Evolutionary conservation across 2,888 invertebrate genomes (phyloP).

Genomic region (Sisyra terminalis): DNA sequence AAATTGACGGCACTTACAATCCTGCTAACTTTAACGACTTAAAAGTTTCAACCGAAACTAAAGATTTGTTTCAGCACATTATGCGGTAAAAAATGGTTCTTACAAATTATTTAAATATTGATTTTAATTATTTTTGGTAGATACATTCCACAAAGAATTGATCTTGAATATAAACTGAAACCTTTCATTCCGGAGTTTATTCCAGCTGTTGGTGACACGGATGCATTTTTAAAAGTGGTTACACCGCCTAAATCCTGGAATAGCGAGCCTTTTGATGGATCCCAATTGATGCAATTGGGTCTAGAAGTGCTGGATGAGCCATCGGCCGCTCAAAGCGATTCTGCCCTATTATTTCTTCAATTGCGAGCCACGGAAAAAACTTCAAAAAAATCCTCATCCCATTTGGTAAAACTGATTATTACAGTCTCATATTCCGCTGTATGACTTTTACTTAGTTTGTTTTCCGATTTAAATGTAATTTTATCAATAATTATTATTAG

Average conservation of each 20-base stretch:
- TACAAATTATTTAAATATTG: neutral
- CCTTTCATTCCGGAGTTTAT: conserved; percentile 95
- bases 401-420: too few species aligned
- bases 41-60: conserved; percentile 66
- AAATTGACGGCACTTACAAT: conserved; percentile 46
- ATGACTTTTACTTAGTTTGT: too few species aligned
- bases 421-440: too few species aligned
- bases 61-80: conserved; percentile 86
- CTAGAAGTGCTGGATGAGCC: conserved; percentile 86
- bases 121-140: conserved; percentile 31
- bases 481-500: too few species aligned
- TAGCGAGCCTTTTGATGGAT: conserved; percentile 17
- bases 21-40: conserved; percentile 71
- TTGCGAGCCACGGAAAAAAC: conserved; percentile 52
- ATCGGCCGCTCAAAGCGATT: conserved; percentile 85
- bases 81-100: conserved; percentile 45
- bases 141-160: conserved; percentile 84
- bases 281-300: conserved; percentile 32
- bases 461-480: too few species aligned
- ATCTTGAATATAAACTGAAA: conserved; percentile 75
- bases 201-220: conserved; percentile 96
- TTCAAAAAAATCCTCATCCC: conserved; percentile 20
- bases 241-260: conserved; percentile 49
- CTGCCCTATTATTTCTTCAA: conserved; percentile 84
- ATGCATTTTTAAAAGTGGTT: conserved; percentile 88